Percentiles rank a stretch among this genome's conserved stretches.
These are phyloP conservation scores for Pelmatolapia mariae DNA, from an alignment of 2,113 vertebrate genomes.

Conservation along the genomic window DNA sequence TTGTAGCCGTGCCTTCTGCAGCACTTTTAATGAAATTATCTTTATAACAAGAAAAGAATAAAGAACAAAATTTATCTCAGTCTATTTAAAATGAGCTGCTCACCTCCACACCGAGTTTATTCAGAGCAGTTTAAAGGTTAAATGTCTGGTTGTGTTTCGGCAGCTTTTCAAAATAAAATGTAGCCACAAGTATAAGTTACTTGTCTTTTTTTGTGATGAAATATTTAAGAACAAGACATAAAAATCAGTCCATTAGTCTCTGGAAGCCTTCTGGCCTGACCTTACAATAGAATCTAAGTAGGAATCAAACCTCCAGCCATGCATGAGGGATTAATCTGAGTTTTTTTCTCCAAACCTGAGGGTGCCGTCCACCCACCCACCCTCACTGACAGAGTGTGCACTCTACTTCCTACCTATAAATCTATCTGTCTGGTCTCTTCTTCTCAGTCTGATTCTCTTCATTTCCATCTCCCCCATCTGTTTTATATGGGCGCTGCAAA, in stretches of 20 bases:
- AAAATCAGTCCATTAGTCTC: background rate
- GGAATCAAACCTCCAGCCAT: constrained; percentile 23
- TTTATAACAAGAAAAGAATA: background rate
- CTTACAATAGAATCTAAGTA: constrained; percentile 18
- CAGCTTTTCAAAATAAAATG: background rate
- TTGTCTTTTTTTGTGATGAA: background rate
- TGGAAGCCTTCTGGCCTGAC: background rate
- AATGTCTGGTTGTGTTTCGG: background rate
- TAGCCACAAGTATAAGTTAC: background rate
- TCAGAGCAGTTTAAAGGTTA: background rate
- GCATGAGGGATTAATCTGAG: constrained; percentile 1
- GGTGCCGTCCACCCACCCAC: background rate
- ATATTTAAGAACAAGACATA: background rate
- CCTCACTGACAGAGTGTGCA: background rate
- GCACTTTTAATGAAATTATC: background rate
- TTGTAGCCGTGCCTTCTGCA: background rate
- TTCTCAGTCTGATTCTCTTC: constrained; percentile 5
- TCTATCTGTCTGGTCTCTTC: background rate
- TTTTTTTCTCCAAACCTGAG: background rate
- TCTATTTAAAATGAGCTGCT: background rate
- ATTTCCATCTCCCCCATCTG: constrained; percentile 25
- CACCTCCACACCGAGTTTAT: background rate
- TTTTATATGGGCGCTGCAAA: constrained; percentile 12
- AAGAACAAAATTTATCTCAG: background rate
- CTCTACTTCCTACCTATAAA: background rate